Base-by-base conservation (phyloP, 2,888 invertebrate species). In the Drosophila mulleri region DNA sequence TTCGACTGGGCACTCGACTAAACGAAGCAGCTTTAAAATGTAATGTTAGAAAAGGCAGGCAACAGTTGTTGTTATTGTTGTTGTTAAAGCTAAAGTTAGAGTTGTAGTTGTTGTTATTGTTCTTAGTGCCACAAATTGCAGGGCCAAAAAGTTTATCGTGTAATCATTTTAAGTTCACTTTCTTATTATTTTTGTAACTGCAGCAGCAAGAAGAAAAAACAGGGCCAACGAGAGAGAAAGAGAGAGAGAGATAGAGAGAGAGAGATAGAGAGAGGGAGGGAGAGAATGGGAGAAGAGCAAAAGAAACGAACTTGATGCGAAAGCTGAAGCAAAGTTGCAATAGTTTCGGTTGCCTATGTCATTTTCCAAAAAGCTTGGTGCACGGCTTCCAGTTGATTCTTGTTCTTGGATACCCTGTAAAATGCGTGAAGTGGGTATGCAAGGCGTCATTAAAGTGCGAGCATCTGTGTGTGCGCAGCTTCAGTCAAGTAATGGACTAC, bases 141-240 rank as follows among this genome's bases (percentile, higher is more conserved):
- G 84, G 78, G 67, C 76, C 69, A 84, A 87, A 50, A 87, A 84
- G 82, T 84, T 84, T 84, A 78, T 76, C 87, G 80, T 84, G 84
- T 87, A 84, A 84, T 84, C 84, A 84, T 87, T 87, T 84, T 84
- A 84, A 84, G 84, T 84, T 84, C 84, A 73, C 80, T 87, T 84
- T 84, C 84, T 84, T 84, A 87, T 84, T 84, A 84, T 84, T 84
- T 87, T 80, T 82, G 82, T 61, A 69, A 54, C 41, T 62, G 57
- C 73, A 78, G 64, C 67, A 80, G 32, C 53, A 61, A 50, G 64
- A 67, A 47, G 26, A 70, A 48, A 26, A 35, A 58, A 1, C 20
- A 32, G 16, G 20, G 11, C 44, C 57, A 20, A 44, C 32, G 11
- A 9, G 53, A n/a, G 39, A 37, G 45, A 52, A 23, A 23, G 20